A percentile compares a stretch with the other conserved stretches of the same genome.
These are phyloP conservation scores for Branchinecta lynchi DNA, from an alignment of 1,140 invertebrate genomes.

Conservation along the genomic window DNA sequence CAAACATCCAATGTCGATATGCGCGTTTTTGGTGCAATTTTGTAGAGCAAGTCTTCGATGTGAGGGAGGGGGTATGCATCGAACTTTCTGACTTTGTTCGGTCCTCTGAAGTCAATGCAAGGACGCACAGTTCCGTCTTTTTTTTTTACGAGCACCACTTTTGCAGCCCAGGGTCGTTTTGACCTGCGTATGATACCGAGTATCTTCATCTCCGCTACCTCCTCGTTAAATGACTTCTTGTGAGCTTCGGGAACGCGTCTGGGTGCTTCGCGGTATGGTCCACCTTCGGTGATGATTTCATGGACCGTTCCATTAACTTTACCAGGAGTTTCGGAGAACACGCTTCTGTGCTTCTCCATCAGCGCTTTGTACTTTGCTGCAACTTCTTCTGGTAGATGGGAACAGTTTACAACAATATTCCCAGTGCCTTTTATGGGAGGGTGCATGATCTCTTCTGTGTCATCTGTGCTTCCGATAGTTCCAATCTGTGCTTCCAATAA, in stretches of 20 bases:
- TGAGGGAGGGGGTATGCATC: conserved; percentile 35
- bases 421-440: no score
- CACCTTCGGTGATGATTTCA: no score
- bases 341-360: no score
- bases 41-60: conserved; percentile 32
- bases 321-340: no score
- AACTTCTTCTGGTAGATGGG: no score
- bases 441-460: no score
- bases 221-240: neutral
- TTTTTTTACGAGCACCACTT: conserved; percentile 29
- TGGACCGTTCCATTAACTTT: no score
- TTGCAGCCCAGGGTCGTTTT: conserved; percentile 26
- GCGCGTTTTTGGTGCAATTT: conserved; percentile 21
- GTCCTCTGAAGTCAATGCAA: conserved; percentile 32
- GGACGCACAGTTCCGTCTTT: conserved; percentile 29
- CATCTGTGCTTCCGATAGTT: no score
- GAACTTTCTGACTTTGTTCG: conserved; percentile 29
- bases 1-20: no score
- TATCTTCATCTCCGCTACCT: conserved; percentile 16
- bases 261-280: neutral
- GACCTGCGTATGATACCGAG: conserved; percentile 6
- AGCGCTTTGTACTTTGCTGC: no score
- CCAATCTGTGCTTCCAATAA: no score
- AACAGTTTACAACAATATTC: no score
- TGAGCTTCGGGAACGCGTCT: neutral